Evolutionary conservation across 2,797 vertebrate species (phyloP).

Genomic region (Garrulus glandarius): DNA sequence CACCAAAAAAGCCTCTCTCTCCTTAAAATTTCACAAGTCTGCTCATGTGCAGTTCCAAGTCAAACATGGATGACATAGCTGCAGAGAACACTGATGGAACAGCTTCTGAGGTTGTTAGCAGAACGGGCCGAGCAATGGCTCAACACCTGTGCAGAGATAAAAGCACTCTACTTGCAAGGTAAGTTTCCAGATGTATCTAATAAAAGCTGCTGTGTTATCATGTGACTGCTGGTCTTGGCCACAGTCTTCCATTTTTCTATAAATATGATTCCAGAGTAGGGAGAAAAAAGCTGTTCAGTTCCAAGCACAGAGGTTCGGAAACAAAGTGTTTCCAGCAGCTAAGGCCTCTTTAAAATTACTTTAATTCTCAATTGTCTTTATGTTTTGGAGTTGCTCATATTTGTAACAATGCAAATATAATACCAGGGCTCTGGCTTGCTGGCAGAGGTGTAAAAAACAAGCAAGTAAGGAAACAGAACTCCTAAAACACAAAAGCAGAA

Average conservation of each 20-base stretch:
- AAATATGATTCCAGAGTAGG: neutral
- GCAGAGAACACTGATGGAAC: neutral
- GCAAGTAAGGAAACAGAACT: neutral
- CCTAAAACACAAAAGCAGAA: neutral
- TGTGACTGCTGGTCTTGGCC: neutral
- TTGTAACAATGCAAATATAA: neutral
- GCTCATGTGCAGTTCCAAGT: neutral
- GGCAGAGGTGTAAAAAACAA: neutral
- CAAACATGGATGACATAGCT: neutral
- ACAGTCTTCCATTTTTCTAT: neutral
- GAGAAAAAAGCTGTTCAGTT: neutral
- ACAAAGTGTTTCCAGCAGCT: neutral
- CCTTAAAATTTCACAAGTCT: neutral
- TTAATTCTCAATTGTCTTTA: neutral
- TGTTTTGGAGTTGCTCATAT: neutral
- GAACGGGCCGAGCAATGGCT: neutral
- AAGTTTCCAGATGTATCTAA: conserved; percentile 21
- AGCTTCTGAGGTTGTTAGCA: neutral
- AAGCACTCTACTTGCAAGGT: neutral
- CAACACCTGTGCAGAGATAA: conserved; percentile 1
- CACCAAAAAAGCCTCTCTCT: neutral
- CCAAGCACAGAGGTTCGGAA: neutral
- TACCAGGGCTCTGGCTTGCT: neutral
- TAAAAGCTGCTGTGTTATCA: neutral
- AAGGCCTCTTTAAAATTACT: neutral